Evolutionary conservation across 2,113 vertebrate genomes (phyloP).

Genomic region (Formicarius rufipectus): DNA sequence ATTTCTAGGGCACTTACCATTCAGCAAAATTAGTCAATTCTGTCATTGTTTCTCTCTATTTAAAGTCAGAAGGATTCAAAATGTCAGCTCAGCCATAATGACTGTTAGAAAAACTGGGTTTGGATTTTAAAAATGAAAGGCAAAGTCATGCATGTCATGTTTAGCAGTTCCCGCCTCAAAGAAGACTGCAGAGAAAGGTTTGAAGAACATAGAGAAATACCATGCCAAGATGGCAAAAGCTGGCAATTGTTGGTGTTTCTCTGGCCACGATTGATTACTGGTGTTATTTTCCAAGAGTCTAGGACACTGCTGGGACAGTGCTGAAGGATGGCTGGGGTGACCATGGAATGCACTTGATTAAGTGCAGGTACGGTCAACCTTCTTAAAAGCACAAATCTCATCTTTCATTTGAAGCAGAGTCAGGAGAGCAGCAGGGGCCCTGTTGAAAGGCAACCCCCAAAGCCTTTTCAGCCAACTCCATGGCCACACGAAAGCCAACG

Average conservation of each 20-base stretch:
- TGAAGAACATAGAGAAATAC: constrained; percentile 62
- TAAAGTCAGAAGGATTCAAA: background rate
- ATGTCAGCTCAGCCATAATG: background rate
- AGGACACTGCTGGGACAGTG: constrained; percentile 51
- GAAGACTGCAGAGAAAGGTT: constrained; percentile 70
- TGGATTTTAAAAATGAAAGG: background rate
- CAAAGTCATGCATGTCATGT: background rate
- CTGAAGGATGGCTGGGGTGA: constrained; percentile 64
- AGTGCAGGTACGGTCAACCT: constrained; percentile 69
- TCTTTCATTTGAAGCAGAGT: background rate
- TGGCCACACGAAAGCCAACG: background rate
- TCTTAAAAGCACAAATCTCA: background rate
- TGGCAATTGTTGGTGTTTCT: constrained; percentile 60
- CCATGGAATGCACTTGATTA: constrained; percentile 67
- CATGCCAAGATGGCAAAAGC: constrained; percentile 57
- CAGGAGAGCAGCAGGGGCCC: background rate
- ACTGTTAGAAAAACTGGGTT: background rate
- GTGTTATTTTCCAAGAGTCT: constrained; percentile 77
- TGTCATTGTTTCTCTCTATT: background rate
- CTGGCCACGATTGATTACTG: constrained; percentile 72
- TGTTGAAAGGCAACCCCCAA: background rate
- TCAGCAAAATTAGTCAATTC: background rate
- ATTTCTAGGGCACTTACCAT: background rate
- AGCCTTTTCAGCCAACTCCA: background rate
- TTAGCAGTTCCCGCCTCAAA: constrained; percentile 72